A percentile compares a stretch with the other conserved stretches of the same genome.
These are phyloP conservation scores for Porites divaricata DNA, from an alignment of 92 coral and sea anemone genomes.

Conservation along the genomic window DNA sequence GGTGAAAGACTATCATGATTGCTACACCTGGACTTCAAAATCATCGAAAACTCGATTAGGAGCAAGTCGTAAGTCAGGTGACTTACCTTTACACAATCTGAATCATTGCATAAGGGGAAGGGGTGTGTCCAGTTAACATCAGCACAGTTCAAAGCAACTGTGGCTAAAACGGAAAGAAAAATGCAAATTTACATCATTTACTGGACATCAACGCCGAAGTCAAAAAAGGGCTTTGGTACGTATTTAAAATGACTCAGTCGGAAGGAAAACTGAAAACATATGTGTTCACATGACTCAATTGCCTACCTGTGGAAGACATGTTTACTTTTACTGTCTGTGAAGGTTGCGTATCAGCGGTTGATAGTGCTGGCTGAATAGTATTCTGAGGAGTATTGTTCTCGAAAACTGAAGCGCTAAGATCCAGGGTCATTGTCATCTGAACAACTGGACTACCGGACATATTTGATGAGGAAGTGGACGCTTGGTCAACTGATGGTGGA, in stretches of 20 bases:
- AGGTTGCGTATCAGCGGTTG: conserved; percentile 2
- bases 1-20: too few relatives aligned
- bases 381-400: neutral
- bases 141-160: neutral
- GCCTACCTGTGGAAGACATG: neutral
- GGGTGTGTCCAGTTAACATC: conserved; percentile 22
- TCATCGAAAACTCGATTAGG: neutral
- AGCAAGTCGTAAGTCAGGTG: too few relatives aligned
- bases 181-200: neutral
- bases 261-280: neutral
- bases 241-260: neutral
- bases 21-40: neutral
- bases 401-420: conserved; percentile 16
- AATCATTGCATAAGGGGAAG: neutral
- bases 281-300: neutral
- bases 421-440: conserved; percentile 18
- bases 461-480: conserved; percentile 2
- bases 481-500: neutral
- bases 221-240: too few relatives aligned
- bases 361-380: conserved; percentile 13
- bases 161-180: neutral
- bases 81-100: conserved; percentile 24
- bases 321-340: conserved; percentile 1
- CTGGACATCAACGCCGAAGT: neutral
- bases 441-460: neutral